phyloP scores from a whole-genome alignment of 2,797 vertebrate genomes.

The Rhinatrema bivittatum region DNA sequence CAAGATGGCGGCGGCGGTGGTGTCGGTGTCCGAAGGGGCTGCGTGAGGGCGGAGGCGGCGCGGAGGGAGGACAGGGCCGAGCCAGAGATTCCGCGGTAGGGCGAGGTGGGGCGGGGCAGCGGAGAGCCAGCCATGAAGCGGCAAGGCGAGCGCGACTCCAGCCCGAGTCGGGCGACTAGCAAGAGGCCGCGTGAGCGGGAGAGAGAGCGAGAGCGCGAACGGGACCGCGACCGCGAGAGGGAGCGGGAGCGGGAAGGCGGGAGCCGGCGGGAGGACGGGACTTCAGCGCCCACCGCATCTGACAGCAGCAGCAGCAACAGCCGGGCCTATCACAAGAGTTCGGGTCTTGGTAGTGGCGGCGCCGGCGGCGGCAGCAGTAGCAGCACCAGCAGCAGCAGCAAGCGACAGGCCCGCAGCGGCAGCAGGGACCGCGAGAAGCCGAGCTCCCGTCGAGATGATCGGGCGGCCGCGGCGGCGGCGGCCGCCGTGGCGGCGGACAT shows the following conservation, averaged over 20 bases:
- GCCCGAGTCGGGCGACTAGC: constrained; percentile 62
- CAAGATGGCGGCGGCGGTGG: constrained; percentile 79
- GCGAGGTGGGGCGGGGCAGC: constrained; percentile 56
- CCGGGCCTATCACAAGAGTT: constrained; percentile 53
- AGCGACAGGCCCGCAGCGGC: constrained; percentile 56
- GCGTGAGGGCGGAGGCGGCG: neutral
- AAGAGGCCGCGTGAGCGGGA: constrained; percentile 68
- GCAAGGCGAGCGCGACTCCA: constrained; percentile 81
- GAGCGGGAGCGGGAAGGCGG: constrained; percentile 42
- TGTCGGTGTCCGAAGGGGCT: neutral
- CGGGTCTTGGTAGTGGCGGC: constrained; percentile 34
- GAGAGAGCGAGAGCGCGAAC: constrained; percentile 49
- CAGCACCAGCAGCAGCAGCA: constrained; percentile 34
- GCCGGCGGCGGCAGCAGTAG: constrained; percentile 19
- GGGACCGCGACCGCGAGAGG: no score
- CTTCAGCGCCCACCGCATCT: no score
- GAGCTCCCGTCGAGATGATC: constrained; percentile 28
- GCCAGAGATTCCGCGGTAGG: constrained; percentile 80
- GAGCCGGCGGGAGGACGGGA: constrained; percentile 53
- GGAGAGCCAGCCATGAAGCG: constrained; percentile 75
- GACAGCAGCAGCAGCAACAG: no score
- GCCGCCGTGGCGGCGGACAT: constrained; percentile 39
- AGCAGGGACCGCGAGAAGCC: constrained; percentile 68
- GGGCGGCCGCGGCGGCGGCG: constrained; percentile 40
- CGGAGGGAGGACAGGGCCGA: constrained; percentile 37